Percentiles rank a stretch among this genome's conserved stretches.
These are phyloP conservation scores for Pseudanteris insignis DNA, from an alignment of 2,888 invertebrate species.

Conservation along the genomic window DNA sequence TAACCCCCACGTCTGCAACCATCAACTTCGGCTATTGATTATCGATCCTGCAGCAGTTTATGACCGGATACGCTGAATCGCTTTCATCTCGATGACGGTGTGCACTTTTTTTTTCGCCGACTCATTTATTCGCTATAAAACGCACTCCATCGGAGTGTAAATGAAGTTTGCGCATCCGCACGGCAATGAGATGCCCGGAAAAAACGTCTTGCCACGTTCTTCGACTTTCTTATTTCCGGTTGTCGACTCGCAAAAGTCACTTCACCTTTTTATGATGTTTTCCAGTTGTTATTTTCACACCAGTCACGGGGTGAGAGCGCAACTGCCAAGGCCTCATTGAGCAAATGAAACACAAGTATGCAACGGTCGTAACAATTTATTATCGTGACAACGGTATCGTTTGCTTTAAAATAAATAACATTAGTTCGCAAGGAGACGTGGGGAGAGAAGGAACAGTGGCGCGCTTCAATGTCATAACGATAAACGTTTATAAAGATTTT, in stretches of 20 bases:
- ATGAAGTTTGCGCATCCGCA: slow-evolving; percentile 17
- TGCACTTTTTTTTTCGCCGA: slow-evolving; percentile 11
- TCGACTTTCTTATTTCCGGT: slow-evolving; percentile 19
- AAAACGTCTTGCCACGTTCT: slow-evolving; percentile 5
- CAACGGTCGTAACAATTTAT: too few species aligned
- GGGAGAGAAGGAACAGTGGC: too few species aligned
- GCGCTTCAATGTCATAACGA: too few species aligned
- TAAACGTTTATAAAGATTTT: too few species aligned
- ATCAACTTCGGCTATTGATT: slow-evolving; percentile 9
- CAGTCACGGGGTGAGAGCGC: neutral
- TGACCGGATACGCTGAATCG: slow-evolving; percentile 10
- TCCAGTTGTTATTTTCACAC: slow-evolving; percentile 21
- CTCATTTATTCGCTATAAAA: slow-evolving; percentile 15
- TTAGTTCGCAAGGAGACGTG: too few species aligned
- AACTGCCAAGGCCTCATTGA: neutral
- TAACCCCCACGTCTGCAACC: slow-evolving; percentile 2
- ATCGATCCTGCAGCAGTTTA: slow-evolving; percentile 12
- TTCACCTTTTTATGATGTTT: slow-evolving; percentile 16
- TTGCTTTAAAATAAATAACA: too few species aligned
- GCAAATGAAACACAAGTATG: too few species aligned
- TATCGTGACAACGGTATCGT: too few species aligned
- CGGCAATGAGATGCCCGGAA: slow-evolving; percentile 7
- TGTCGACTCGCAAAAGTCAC: slow-evolving; percentile 23
- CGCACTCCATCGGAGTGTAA: slow-evolving; percentile 6
- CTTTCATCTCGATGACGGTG: slow-evolving; percentile 13